These are phyloP conservation scores for Mnemiopsis leidyi DNA, from an alignment of 37 sponge, comb jelly and placozoan genomes.

Conservation along the genomic window DNA sequence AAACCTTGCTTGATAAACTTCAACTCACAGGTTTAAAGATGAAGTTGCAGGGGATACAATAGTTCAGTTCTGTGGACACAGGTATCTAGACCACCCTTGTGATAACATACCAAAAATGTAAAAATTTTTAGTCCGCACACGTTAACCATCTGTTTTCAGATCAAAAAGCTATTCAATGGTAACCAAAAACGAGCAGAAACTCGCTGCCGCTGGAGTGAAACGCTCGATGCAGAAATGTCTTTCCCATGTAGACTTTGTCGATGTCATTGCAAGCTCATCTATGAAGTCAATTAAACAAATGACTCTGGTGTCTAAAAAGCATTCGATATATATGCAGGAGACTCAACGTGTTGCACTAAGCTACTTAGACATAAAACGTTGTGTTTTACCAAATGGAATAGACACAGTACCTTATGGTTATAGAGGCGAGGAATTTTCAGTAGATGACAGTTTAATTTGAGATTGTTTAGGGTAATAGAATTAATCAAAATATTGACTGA, in stretches of 20 bases:
- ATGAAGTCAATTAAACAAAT: not conserved
- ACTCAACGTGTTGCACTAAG: not conserved
- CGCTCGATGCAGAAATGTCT: not conserved
- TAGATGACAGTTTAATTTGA: not conserved
- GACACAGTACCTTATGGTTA: conserved; percentile 19
- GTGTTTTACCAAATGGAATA: not conserved
- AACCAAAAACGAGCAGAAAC: not conserved
- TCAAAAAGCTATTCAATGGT: not conserved
- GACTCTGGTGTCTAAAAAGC: not conserved
- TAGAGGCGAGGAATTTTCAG: not conserved
- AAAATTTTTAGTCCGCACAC: not conserved
- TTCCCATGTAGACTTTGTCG: not conserved
- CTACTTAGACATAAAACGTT: conserved; percentile 7
- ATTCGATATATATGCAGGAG: not conserved
- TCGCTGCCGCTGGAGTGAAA: conserved; percentile 26
- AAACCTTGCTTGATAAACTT: no score
- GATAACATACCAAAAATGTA: not conserved
- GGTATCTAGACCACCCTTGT: not conserved
- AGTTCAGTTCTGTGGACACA: conserved; percentile 30
- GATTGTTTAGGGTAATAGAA: not conserved
- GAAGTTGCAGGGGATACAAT: not conserved
- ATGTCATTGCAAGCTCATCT: not conserved
- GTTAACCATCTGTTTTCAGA: not conserved
- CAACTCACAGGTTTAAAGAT: conserved; percentile 49
- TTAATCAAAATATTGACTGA: not conserved